Conservation (phyloP, 2,113 vertebrate genomes). For the Cervus canadensis region DNA sequence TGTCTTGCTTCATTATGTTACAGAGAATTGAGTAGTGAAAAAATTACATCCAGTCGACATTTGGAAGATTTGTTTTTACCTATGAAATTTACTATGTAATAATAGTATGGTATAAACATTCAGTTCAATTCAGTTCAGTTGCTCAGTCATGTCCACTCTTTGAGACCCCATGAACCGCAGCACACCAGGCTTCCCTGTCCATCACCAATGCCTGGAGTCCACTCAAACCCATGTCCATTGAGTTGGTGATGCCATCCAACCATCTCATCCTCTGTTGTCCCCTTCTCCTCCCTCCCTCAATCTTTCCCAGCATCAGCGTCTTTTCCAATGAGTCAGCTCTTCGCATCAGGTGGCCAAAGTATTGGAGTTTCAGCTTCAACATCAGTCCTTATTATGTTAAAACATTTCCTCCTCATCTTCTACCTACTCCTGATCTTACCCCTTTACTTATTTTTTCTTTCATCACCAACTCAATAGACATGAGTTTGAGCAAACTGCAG, state of each 20-base stretch:
- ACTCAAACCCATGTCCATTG: not conserved
- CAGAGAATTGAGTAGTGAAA: not conserved
- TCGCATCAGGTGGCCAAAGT: not conserved
- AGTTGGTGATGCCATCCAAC: not conserved
- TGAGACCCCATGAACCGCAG: fast-evolving
- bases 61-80: not conserved
- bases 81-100: not conserved
- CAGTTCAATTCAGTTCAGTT: not conserved
- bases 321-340: not conserved
- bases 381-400: not conserved
- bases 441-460: not conserved
- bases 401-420: not conserved
- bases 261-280: not conserved
- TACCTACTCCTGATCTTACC: not conserved
- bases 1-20: not conserved
- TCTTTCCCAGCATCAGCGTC: not conserved
- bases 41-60: not conserved
- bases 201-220: fast-evolving
- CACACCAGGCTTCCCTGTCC: not conserved
- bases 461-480: not conserved
- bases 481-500: not conserved
- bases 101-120: not conserved
- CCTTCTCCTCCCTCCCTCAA: fast-evolving
- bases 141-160: fast-evolving
- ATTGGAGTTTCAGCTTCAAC: not conserved